Evolutionary conservation across 2,888 invertebrate genomes (phyloP), one percentile per base, ranked within the genome.

Genomic region (Mechanitis mazaeus): DNA sequence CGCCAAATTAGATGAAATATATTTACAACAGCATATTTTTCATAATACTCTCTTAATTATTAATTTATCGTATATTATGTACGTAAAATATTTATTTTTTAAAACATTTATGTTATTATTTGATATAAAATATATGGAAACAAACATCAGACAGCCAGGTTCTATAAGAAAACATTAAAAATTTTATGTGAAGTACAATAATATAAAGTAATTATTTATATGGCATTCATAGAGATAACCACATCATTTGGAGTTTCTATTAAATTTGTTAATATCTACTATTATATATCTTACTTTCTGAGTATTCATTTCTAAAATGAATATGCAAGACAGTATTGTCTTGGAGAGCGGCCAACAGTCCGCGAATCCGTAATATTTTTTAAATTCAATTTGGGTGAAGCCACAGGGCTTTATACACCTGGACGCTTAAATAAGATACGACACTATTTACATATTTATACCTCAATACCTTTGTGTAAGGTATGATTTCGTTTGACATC

Each of bases 301-400:
- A 69, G 79, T 84, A 85, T 84, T 85, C 85, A 84, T 85, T 83
- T 79, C 80, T 82, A 80, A 85, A 86, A 86, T 86, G 81, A 85
- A 87, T 85, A 83, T 82, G 84, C 84, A 86, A 84, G 85, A 80
- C 77, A 79, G 76, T 75, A 75, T 87, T 88, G 87, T 89, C 85
- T 89, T 89, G 88, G 89, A 87, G 77, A 75, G 79, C 79, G 74
- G 87, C 89, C 89, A 89, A 87, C 80, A 77, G 79, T 84, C 80
- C 82, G 80, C 79, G 82, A 82, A 79, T 81, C 74, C 83, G 88
- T 87, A 85, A 89, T 89, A 89, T 89, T 89, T 89, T 89, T 89
- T 85, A 87, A 89, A 89, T 89, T 89, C 88, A 89, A 89, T 89
- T 89, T 88, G 84, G 82, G 83, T 83, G 81, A 83, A 86, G 86